Evolutionary conservation across 2,797 vertebrate species (phyloP), one percentile per base, ranked within the genome.

Genomic region (Lepus oiostolus): DNA sequence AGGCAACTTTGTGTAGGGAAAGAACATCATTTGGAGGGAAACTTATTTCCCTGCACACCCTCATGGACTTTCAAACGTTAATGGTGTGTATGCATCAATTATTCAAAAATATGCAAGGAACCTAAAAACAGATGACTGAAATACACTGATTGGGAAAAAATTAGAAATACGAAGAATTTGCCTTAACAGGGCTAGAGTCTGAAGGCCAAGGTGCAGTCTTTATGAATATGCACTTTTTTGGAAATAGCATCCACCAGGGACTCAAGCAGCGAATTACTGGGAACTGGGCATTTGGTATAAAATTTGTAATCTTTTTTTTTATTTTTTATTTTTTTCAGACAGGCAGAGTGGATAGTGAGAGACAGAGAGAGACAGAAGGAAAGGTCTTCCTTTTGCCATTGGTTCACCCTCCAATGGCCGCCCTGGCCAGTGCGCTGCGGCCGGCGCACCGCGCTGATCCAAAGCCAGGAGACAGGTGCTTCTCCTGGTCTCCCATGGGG

Each of bases 71-170:
- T 92, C 75, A 58, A 82, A 76, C 28, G 85, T 93, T 71, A 8
- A 70, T 67, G 76, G 42, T 38, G 3, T 52, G 4, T 9, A 26
- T 47, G 22, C 35, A 85, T 88, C 75, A 92, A 84, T 77, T 85
- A 85, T 54, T 95, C 16, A 89, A 72, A 88, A 71, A 79, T 67
- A 92, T 67, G 77, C 85, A 65, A 85, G n/a, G 60, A 63, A 87
- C 12, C 32, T 86, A 76, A 94, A 92, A 86, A 72, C 50, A 93
- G 85, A 32, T 91, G 21, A 58, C 2, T 81, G 24, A 86, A 95
- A 28, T 91, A 21, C 3, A 4, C 22, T 85, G 5, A 67, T 4
- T n/a, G 22, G 7, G 22, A 62, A n/a, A 38, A 47, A 82, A 88
- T 50, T 68, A 79, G 11, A 88, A 35, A 54, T 2, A 86, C 16